Percentiles rank a stretch among this genome's conserved stretches.
Evolutionary conservation across 1,140 invertebrate genomes (phyloP).

Genomic region (Drosophila kepulauana): DNA sequence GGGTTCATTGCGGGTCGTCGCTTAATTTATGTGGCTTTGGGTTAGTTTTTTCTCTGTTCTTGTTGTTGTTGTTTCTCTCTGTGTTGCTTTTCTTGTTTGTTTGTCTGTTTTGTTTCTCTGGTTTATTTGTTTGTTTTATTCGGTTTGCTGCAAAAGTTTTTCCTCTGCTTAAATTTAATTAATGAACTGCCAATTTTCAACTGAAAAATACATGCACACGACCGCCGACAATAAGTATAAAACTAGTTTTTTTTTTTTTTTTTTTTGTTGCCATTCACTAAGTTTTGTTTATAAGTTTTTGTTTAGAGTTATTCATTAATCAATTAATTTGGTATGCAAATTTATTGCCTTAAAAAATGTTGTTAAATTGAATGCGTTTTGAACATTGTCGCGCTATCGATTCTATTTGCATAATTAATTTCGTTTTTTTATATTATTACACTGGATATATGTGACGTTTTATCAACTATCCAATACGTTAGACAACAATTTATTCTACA

Average conservation of each 20-base stretch:
- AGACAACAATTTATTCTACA: too few species aligned
- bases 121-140: conserved; percentile 12
- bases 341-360: conserved; percentile 31
- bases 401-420: conserved; percentile 65
- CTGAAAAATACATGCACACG: not conserved
- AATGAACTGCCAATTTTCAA: conserved; percentile 68
- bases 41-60: conserved; percentile 45
- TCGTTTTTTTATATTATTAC: not conserved
- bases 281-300: conserved; percentile 1
- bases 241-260: conserved; percentile 28
- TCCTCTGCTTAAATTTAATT: conserved; percentile 61
- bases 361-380: conserved; percentile 6
- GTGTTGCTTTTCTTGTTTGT: conserved; percentile 25
- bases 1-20: conserved; percentile 51
- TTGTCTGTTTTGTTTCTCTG: conserved; percentile 33
- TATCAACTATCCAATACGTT: not conserved
- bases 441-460: conserved; percentile 1
- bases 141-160: conserved; percentile 55
- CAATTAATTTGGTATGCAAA: conserved; percentile 54
- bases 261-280: conserved; percentile 2
- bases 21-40: conserved; percentile 76
- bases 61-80: conserved; percentile 30
- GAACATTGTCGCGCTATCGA: conserved; percentile 22
- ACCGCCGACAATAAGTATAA: not conserved
- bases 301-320: conserved; percentile 48